Evolutionary conservation across 1,140 invertebrate genomes (phyloP).

Genomic region (Drosophila melanica): DNA sequence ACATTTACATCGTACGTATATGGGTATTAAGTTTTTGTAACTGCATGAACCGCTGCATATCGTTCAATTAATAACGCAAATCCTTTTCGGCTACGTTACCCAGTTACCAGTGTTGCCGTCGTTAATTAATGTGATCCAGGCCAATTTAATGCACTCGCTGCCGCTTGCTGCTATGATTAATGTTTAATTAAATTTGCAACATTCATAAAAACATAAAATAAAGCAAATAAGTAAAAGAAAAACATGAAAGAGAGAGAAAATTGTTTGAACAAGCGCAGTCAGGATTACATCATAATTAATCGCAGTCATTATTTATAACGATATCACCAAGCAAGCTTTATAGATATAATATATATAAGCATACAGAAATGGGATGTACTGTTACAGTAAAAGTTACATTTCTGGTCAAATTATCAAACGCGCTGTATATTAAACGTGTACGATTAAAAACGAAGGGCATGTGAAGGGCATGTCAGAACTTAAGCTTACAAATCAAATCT

Average conservation of each 20-base stretch:
- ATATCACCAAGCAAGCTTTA: slow-evolving; percentile 37
- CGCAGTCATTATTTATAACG: slow-evolving; percentile 76
- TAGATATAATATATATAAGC: slow-evolving; percentile 11
- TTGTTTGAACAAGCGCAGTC: slow-evolving; percentile 3
- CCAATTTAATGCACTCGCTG: slow-evolving; percentile 49
- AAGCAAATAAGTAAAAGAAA: slow-evolving; percentile 17
- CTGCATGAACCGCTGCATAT: slow-evolving; percentile 35
- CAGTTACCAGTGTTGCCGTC: slow-evolving; percentile 55
- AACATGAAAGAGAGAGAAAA: neutral
- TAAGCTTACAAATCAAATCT: too few species aligned
- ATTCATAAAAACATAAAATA: slow-evolving; percentile 28
- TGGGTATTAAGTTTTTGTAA: slow-evolving; percentile 22
- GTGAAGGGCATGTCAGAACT: too few species aligned
- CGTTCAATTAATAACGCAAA: slow-evolving; percentile 74
- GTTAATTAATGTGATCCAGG: slow-evolving; percentile 73
- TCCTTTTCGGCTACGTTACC: slow-evolving; percentile 55
- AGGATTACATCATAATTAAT: slow-evolving; percentile 78
- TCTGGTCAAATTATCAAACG: neutral
- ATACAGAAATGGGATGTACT: slow-evolving; percentile 27
- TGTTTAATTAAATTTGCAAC: slow-evolving; percentile 75
- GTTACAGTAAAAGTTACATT: slow-evolving; percentile 21
- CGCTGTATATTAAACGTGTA: too few species aligned
- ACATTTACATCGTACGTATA: neutral
- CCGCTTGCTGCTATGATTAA: slow-evolving; percentile 62
- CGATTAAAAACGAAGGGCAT: too few species aligned